phyloP scores from a whole-genome alignment of 2,113 vertebrate genomes.

The Sceloporus undulatus region DNA sequence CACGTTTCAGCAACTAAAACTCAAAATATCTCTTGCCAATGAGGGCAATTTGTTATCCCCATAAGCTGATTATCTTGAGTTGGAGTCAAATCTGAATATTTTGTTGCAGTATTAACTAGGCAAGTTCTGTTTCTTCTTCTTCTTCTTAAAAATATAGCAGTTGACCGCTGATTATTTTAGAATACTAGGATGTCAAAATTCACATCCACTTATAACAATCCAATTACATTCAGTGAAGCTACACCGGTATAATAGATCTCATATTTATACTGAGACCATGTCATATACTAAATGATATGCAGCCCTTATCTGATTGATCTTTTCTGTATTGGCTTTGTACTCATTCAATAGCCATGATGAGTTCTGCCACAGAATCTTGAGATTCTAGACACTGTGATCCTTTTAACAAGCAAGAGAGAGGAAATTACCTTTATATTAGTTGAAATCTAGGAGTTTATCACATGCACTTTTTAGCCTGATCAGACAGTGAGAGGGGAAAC shows the following conservation, averaged over 20 bases:
- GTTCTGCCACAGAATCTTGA: background rate
- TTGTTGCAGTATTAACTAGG: background rate
- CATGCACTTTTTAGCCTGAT: too few species aligned
- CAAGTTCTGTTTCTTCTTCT: background rate
- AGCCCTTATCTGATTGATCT: background rate
- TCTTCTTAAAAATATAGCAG: background rate
- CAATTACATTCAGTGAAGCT: background rate
- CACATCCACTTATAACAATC: background rate
- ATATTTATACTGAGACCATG: background rate
- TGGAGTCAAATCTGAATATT: constrained; percentile 14
- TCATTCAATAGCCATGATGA: background rate
- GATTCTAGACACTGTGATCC: background rate
- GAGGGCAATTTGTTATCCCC: background rate
- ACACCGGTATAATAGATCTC: background rate
- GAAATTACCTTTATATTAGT: background rate
- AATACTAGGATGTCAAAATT: too few species aligned
- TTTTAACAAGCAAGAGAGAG: background rate
- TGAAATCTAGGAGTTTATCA: too few species aligned
- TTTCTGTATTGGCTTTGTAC: background rate
- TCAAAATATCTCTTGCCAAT: constrained; percentile 11
- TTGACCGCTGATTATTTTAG: background rate
- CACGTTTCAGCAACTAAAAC: constrained; percentile 60
- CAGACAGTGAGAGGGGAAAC: too few species aligned
- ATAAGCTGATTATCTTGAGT: constrained; percentile 18
- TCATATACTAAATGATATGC: background rate